phyloP scores from a whole-genome alignment of 30 jellyfish, hydroid and myxozoan genomes.

The Hydractinia symbiolongicarpus region DNA sequence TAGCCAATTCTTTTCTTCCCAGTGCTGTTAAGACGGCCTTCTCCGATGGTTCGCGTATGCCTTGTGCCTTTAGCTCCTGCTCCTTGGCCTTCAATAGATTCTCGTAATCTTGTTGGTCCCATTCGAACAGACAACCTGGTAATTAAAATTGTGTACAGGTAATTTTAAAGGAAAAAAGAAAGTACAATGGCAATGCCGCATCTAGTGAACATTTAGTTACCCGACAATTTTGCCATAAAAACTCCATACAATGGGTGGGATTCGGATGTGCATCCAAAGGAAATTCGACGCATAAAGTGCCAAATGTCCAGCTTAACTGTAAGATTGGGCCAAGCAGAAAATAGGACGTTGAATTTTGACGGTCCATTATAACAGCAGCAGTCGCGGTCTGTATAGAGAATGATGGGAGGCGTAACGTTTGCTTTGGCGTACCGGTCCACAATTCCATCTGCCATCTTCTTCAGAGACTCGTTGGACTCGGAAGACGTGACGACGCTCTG shows the following conservation, averaged over 20 bases:
- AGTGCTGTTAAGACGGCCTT: constrained; percentile 10
- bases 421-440: constrained; percentile 18
- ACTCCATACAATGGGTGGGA: neutral
- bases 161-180: too few species aligned
- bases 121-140: too few species aligned
- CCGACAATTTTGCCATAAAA: constrained; percentile 1
- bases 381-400: too few species aligned
- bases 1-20: neutral
- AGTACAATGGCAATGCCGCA: too few species aligned
- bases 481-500: constrained; percentile 22
- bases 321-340: neutral
- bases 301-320: constrained; percentile 22
- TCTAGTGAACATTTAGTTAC: neutral
- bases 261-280: constrained; percentile 23
- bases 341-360: neutral
- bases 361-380: constrained; percentile 39
- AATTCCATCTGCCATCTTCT: constrained; percentile 35
- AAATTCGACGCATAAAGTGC: constrained; percentile 31
- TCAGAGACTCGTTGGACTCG: neutral
- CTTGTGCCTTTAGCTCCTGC: too few species aligned
- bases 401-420: too few species aligned
- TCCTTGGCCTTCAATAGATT: constrained; percentile 16
- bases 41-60: constrained; percentile 5
- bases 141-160: too few species aligned
- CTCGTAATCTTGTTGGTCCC: neutral